Conservation (phyloP, 2,888 invertebrate genomes). For the Drosophila monieri region DNA sequence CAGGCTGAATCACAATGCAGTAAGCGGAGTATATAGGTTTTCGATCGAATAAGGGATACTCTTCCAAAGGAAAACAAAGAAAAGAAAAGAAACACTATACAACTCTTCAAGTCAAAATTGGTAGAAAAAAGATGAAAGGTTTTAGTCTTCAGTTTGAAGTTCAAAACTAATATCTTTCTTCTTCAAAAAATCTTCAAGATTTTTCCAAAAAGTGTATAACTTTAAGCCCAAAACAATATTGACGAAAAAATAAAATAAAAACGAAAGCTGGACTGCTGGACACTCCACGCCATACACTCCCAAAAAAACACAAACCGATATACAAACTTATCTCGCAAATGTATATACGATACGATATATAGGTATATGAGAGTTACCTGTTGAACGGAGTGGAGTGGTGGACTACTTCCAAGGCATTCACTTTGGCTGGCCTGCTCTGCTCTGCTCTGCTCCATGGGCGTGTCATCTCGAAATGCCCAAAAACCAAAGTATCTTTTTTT, state of each 20-base stretch:
- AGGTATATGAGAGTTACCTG: conserved; percentile 45
- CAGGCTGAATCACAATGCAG: conserved; percentile 73
- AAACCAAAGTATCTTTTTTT: conserved; percentile 39
- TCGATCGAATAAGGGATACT: conserved; percentile 3
- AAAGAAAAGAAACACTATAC: too few species aligned
- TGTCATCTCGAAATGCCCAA: conserved; percentile 36
- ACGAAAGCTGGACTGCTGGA: conserved; percentile 45
- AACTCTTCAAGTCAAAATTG: background rate
- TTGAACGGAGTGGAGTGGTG: conserved; percentile 29
- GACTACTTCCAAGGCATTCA: conserved; percentile 45
- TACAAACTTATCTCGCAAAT: conserved; percentile 1
- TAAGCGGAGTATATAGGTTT: conserved; percentile 1
- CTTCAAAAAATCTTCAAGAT: too few species aligned
- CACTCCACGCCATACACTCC: conserved; percentile 48
- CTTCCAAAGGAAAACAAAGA: background rate
- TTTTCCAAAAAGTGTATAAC: conserved; percentile 11
- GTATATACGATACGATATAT: conserved; percentile 3
- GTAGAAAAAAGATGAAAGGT: background rate
- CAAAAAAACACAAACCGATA: conserved; percentile 17
- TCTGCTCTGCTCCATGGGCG: conserved; percentile 40
- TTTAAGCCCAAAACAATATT: conserved; percentile 35
- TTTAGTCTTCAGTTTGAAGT: too few species aligned
- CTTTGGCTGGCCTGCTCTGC: conserved; percentile 6
- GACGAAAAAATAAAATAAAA: conserved; percentile 58
- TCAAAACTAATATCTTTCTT: too few species aligned